Evolutionary conservation across 2,113 vertebrate species (phyloP).

Genomic region (Oenanthe oenanthe): DNA sequence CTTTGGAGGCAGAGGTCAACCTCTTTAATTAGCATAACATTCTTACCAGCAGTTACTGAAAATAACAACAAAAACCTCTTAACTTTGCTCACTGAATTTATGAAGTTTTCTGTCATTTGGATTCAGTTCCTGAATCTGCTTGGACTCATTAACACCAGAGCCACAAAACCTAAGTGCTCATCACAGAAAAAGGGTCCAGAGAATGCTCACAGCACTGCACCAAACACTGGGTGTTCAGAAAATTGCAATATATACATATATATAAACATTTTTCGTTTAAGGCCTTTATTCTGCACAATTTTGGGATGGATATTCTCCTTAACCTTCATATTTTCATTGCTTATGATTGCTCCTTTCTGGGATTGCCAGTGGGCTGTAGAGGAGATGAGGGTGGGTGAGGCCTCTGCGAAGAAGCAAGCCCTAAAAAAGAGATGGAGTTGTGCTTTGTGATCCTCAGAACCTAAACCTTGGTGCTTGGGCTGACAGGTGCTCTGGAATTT

Average conservation of each 20-base stretch:
- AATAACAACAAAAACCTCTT: not conserved
- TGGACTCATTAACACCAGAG: not conserved
- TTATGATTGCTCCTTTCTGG: not conserved
- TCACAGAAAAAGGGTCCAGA: not conserved
- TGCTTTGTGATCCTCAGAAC: not conserved
- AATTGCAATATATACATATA: not conserved
- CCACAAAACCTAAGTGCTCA: not conserved
- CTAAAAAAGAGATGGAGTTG: not conserved
- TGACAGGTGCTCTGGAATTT: not conserved
- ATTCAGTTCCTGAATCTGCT: not conserved
- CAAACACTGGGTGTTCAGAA: not conserved
- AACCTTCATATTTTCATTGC: not conserved
- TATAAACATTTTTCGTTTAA: not conserved
- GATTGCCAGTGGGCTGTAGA: not conserved
- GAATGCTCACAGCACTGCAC: not conserved
- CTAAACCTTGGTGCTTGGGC: not conserved
- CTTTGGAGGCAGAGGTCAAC: not conserved
- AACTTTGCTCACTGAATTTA: not conserved
- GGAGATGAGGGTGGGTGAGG: not conserved
- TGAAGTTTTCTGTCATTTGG: not conserved
- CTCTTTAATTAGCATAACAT: not conserved
- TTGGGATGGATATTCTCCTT: not conserved
- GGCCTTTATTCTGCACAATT: not conserved
- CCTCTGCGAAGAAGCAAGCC: not conserved
- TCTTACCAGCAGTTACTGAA: not conserved